Evolutionary conservation across 2,113 vertebrate genomes (phyloP).

Genomic region (Phocoena sinus): DNA sequence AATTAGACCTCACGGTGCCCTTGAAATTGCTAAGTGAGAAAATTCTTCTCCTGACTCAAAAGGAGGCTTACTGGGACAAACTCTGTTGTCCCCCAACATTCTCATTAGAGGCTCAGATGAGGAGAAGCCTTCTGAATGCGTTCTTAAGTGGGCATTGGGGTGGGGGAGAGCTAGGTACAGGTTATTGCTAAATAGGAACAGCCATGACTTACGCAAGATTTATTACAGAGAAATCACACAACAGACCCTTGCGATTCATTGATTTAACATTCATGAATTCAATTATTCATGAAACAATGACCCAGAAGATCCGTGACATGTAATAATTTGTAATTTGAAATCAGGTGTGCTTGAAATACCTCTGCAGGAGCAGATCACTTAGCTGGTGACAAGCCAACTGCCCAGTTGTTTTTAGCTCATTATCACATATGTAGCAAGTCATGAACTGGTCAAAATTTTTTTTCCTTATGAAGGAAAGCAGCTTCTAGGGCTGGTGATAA

Average conservation of each 20-base stretch:
- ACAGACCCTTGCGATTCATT: not conserved
- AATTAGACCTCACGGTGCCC: not conserved
- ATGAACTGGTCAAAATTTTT: not conserved
- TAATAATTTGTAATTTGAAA: constrained; percentile 50
- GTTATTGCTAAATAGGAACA: not conserved
- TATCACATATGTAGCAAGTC: not conserved
- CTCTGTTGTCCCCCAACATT: not conserved
- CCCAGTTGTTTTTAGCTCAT: constrained; percentile 11
- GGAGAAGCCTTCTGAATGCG: not conserved
- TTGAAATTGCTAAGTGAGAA: not conserved
- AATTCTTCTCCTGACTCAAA: not conserved
- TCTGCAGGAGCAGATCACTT: not conserved
- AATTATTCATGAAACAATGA: constrained; percentile 51
- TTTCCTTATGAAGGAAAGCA: not conserved
- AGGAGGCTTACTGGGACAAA: not conserved
- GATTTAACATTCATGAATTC: constrained; percentile 11
- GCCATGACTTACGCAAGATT: not conserved
- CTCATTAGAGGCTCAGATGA: not conserved
- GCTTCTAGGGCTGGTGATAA: not conserved
- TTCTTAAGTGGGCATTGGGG: not conserved
- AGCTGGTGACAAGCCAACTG: not conserved
- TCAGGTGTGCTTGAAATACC: constrained; percentile 14
- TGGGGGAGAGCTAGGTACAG: not conserved
- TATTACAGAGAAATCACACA: not conserved
- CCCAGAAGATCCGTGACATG: constrained; percentile 5